Evolutionary conservation across 2,113 vertebrate genomes (phyloP), one percentile per base, ranked within the genome.

Genomic region (Tenebrosternarchus preto): DNA sequence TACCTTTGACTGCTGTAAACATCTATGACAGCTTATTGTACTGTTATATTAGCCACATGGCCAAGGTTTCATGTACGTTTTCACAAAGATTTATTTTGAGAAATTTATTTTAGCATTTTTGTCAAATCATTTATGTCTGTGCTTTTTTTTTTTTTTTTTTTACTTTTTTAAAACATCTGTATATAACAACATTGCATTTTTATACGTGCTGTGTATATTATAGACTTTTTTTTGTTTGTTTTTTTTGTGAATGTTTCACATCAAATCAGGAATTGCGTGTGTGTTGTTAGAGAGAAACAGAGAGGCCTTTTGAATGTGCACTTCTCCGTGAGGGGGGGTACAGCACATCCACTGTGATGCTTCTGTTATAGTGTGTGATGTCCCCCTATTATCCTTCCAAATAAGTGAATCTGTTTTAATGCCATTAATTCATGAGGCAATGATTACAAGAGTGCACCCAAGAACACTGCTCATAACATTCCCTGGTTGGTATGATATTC

Each of bases 181-280:
- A 76, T 73, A 85, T 78, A 68, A 84, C 73, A 82, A 82, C 56
- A 84, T 84, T 33, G 53, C 73, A 75, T 86, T 85, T 87, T 85
- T 80, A 80, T 81, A 84, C 76, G 78, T 81, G 76, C 79, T 83
- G 61, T 27, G 33, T 59, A 77, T 71, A 78, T 69, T 87, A 76
- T 87, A 87, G 67, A 76, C 55, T 70, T 92, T 88, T 91, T 93
- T 91, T 91, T 92, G 91, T 80, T 81, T 81, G 79, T 78, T 73
- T 88, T 80, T 63, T 83, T 74, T 85, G n/a, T n/a, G n/a, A 78
- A 77, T 20, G 76, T 87, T 87, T 81, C 53, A 70, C 74, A 80
- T 85, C 64, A 76, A 46, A 86, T 78, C 84, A 68, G 72, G 73
- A 73, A 75, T 67, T 55, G 73, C n/a, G n/a, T 75, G 12, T 73